Conservation (phyloP, 2,113 vertebrate genomes). For the Synodontis membranacea region DNA sequence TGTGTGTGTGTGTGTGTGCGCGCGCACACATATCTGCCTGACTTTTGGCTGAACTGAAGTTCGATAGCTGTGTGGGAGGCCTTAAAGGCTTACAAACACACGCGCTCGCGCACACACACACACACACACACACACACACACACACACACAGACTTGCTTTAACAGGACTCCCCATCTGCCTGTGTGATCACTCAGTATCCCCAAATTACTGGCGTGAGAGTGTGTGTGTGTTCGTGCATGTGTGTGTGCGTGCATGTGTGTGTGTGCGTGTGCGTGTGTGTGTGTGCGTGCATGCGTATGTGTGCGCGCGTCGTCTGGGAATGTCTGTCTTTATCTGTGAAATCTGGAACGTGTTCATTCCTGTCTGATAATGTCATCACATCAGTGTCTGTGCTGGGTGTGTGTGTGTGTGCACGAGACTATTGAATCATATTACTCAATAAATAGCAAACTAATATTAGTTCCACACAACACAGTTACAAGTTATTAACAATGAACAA, state of each 20-base stretch:
- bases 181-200: constrained; percentile 57
- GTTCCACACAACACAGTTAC: background rate
- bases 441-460: background rate
- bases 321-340: constrained; percentile 58
- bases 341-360: constrained; percentile 60
- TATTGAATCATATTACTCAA: background rate
- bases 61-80: constrained; percentile 31
- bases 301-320: constrained; percentile 50
- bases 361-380: constrained; percentile 58
- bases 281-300: constrained; percentile 35
- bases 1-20: background rate
- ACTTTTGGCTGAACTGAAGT: constrained; percentile 44
- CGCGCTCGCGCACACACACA: background rate
- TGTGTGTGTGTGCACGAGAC: background rate
- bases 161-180: constrained; percentile 47
- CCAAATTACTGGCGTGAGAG: constrained; percentile 52
- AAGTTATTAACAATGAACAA: background rate
- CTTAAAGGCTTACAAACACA: constrained; percentile 15
- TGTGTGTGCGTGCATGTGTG: constrained; percentile 40
- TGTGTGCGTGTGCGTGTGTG: constrained; percentile 31
- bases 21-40: background rate
- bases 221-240: constrained; percentile 37
- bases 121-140: constrained; percentile 17
- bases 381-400: constrained; percentile 45
- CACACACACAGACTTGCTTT: constrained; percentile 42